phyloP scores from a whole-genome alignment of 2,888 invertebrate species.

The Uloborus plumipes region DNA sequence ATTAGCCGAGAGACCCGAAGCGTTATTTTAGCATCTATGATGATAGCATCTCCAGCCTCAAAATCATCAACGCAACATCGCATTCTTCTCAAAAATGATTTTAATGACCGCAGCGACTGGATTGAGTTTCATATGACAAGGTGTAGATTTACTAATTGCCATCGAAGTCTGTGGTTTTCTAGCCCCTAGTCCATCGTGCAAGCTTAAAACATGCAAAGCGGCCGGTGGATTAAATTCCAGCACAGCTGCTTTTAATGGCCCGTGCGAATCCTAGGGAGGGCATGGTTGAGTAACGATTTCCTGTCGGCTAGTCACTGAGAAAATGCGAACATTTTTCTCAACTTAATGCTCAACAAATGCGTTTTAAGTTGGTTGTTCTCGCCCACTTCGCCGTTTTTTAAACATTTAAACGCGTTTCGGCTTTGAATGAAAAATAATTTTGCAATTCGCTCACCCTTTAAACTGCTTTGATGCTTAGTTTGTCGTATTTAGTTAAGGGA shows the following conservation, averaged over 20 bases:
- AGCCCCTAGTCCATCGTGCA: slow-evolving; percentile 13
- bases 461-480: neutral
- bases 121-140: slow-evolving; percentile 59
- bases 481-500: slow-evolving; percentile 18
- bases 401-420: slow-evolving; percentile 13
- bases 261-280: slow-evolving; percentile 26
- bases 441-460: neutral
- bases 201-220: slow-evolving; percentile 57
- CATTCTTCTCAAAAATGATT: slow-evolving; percentile 44
- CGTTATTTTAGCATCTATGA: slow-evolving; percentile 50
- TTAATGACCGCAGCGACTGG: slow-evolving; percentile 60
- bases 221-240: slow-evolving; percentile 55
- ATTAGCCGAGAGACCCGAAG: slow-evolving; percentile 49
- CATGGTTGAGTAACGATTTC: slow-evolving; percentile 52
- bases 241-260: slow-evolving; percentile 52
- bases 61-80: slow-evolving; percentile 32
- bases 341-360: slow-evolving; percentile 14
- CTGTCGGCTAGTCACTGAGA: slow-evolving; percentile 25
- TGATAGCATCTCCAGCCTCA: slow-evolving; percentile 52
- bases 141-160: slow-evolving; percentile 64
- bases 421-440: slow-evolving; percentile 25
- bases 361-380: slow-evolving; percentile 22
- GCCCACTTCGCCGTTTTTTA: slow-evolving; percentile 10
- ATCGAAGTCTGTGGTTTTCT: slow-evolving; percentile 35
- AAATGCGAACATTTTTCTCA: slow-evolving; percentile 40